Percentiles rank a stretch among this genome's conserved stretches.
phyloP scores from a whole-genome alignment of 2,797 vertebrate genomes.

The Sternotherus odoratus region DNA sequence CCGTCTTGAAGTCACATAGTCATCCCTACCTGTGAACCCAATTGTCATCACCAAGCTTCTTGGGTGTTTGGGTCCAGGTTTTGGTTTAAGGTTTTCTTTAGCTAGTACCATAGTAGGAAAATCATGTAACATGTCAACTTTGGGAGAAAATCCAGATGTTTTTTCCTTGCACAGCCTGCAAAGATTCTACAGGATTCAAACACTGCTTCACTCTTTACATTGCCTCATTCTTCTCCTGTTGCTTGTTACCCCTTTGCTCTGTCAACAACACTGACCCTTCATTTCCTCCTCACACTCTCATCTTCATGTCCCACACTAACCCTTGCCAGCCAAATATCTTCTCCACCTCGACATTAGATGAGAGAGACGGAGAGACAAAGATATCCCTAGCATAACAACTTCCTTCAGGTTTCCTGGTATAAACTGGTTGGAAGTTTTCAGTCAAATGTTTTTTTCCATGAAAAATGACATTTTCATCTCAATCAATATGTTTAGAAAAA shows the following conservation, averaged over 20 bases:
- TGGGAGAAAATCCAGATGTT: not conserved
- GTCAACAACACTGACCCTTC: not conserved
- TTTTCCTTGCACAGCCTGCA: not conserved
- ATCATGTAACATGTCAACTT: not conserved
- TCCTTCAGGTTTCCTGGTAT: not conserved
- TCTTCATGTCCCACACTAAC: not conserved
- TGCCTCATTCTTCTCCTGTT: not conserved
- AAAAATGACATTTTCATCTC: not conserved
- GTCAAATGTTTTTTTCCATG: not conserved
- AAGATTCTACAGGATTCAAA: not conserved
- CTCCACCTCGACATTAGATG: not conserved
- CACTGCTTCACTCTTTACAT: not conserved
- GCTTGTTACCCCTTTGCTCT: not conserved
- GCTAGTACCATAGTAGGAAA: not conserved
- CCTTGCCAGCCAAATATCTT: not conserved
- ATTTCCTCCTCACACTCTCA: not conserved
- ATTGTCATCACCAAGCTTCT: not conserved
- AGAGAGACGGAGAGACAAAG: not conserved
- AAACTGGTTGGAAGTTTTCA: not conserved
- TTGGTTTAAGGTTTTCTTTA: not conserved
- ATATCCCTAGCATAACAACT: not conserved
- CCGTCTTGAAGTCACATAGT: not conserved
- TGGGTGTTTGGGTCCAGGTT: not conserved
- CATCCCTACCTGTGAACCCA: not conserved
- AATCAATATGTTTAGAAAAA: not conserved